Conservation (phyloP, 2,888 invertebrate species). For the Hypena proboscidalis region DNA sequence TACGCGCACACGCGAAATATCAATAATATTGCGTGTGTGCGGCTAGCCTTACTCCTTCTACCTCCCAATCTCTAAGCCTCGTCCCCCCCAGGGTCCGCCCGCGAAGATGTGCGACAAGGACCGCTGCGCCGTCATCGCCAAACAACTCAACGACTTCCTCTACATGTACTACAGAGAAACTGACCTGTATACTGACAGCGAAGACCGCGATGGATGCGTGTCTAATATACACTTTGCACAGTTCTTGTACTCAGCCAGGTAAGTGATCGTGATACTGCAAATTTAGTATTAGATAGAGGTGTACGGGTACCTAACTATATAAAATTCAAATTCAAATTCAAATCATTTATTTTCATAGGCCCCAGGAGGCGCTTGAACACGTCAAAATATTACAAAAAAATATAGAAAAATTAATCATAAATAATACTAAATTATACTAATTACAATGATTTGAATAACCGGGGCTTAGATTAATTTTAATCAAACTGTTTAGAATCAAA, state of each 20-base stretch:
- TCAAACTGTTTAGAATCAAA: too few species aligned
- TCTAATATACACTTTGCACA: slow-evolving; percentile 80
- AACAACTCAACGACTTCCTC: slow-evolving; percentile 93
- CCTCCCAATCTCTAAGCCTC: neutral
- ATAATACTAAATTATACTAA: too few species aligned
- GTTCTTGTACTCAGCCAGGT: slow-evolving; percentile 79
- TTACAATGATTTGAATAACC: too few species aligned
- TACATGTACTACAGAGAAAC: slow-evolving; percentile 94
- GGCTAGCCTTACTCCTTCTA: neutral
- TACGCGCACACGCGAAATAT: too few species aligned
- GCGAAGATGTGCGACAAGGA: slow-evolving; percentile 92
- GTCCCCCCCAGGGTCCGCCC: slow-evolving; percentile 89
- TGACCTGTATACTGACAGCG: slow-evolving; percentile 90
- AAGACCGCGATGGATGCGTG: slow-evolving; percentile 86
- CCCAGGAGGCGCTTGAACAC: too few species aligned
- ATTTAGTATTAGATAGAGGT: neutral
- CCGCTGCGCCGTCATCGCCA: slow-evolving; percentile 92
- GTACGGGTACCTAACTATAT: too few species aligned
- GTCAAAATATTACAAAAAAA: too few species aligned
- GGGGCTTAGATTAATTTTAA: too few species aligned
- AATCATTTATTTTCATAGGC: too few species aligned
- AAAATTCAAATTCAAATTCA: too few species aligned
- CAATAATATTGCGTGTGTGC: neutral
- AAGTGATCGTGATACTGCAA: slow-evolving; percentile 4
- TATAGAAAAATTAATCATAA: too few species aligned